Conservation (phyloP, 2,113 vertebrate genomes). For the Melierax canorus region DNA sequence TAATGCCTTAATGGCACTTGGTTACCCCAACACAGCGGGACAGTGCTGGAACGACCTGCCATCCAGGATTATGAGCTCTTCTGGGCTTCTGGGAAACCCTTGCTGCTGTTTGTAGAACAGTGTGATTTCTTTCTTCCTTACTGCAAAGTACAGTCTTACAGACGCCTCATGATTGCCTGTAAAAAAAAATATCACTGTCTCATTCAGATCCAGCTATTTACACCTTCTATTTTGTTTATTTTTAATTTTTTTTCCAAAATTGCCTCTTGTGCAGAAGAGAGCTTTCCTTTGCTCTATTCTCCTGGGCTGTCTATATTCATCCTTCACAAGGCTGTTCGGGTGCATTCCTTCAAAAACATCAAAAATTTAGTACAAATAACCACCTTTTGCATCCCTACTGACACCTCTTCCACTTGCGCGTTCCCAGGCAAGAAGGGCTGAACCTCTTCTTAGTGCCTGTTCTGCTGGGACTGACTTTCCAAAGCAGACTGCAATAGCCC, state of each 20-base stretch:
- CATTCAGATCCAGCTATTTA: background rate
- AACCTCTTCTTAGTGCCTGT: background rate
- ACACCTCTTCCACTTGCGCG: fast-evolving
- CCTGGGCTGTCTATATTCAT: background rate
- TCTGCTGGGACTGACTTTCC: background rate
- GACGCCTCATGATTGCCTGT: background rate
- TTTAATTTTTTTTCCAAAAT: background rate
- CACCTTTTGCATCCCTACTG: background rate
- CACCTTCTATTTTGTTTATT: background rate
- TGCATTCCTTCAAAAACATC: background rate
- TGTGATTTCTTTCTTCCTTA: background rate
- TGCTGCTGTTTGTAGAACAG: background rate
- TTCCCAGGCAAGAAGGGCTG: background rate
- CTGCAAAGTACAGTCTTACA: background rate
- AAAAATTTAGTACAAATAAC: background rate
- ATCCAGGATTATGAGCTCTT: background rate
- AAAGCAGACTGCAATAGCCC: background rate
- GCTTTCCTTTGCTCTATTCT: background rate
- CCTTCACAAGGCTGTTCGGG: background rate
- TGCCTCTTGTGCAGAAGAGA: background rate
- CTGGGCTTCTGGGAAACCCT: background rate
- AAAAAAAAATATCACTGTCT: background rate
- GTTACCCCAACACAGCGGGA: background rate
- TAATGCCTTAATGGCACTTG: conserved; percentile 17
- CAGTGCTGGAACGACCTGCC: background rate